These are phyloP conservation scores for Oryzias woworae DNA, from an alignment of 2,113 vertebrate genomes.

Conservation along the genomic window DNA sequence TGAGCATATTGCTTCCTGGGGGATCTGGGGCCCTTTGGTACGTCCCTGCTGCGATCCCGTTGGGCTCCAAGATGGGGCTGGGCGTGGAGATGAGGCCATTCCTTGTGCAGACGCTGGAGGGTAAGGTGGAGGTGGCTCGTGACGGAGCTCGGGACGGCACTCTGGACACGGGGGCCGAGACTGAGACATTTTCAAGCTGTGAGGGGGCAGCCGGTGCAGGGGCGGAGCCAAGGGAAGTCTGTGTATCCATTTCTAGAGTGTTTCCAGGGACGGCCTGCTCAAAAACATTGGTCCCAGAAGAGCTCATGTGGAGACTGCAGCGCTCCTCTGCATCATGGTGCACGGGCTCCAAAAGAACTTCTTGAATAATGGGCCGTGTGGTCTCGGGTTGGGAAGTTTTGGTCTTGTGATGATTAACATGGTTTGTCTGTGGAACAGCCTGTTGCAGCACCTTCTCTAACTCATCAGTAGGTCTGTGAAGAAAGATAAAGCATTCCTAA, in stretches of 20 bases:
- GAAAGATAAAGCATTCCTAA: neutral
- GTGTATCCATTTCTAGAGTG: slow-evolving; percentile 73
- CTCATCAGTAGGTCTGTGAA: slow-evolving; percentile 76
- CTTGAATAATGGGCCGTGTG: slow-evolving; percentile 33
- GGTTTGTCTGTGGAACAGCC: slow-evolving; percentile 84
- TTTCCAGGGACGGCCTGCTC: slow-evolving; percentile 56
- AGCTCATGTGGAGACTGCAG: slow-evolving; percentile 73
- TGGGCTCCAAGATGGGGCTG: slow-evolving; percentile 85
- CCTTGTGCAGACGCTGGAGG: slow-evolving; percentile 70
- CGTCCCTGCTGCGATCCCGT: slow-evolving; percentile 79
- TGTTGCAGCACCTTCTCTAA: slow-evolving; percentile 64
- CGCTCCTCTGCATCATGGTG: slow-evolving; percentile 72
- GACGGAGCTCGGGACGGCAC: slow-evolving; percentile 69
- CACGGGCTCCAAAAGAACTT: slow-evolving; percentile 72
- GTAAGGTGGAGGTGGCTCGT: slow-evolving; percentile 72
- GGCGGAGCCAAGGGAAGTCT: slow-evolving; percentile 68
- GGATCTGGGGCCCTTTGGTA: slow-evolving; percentile 80
- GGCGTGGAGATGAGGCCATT: slow-evolving; percentile 78
- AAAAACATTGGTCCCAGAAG: slow-evolving; percentile 61
- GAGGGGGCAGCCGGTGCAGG: slow-evolving; percentile 9
- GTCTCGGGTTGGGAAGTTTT: slow-evolving; percentile 12
- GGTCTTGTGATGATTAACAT: slow-evolving; percentile 62
- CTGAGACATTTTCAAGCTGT: slow-evolving; percentile 40
- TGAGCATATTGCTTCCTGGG: slow-evolving; percentile 68
- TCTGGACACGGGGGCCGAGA: slow-evolving; percentile 68